These are phyloP conservation scores for Hemibagrus wyckioides DNA, from an alignment of 2,113 vertebrate species.

Conservation along the genomic window DNA sequence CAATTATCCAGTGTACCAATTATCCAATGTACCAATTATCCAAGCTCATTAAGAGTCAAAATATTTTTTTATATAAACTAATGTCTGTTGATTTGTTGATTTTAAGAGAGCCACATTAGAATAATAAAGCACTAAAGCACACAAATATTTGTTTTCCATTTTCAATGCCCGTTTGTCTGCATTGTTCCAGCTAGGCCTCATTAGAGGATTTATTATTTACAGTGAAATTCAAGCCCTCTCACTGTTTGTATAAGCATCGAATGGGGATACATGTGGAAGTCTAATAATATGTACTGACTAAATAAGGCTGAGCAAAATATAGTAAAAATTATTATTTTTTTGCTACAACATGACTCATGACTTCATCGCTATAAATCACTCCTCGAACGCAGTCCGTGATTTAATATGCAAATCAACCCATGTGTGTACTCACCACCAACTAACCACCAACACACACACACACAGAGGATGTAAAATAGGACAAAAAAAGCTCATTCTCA, in stretches of 20 bases:
- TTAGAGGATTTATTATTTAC: neutral
- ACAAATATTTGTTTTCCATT: neutral
- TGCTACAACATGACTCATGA: conserved; percentile 9
- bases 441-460: conserved; percentile 26
- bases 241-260: neutral
- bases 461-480: conserved; percentile 40
- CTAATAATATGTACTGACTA: neutral
- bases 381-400: conserved; percentile 4
- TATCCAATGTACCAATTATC: neutral
- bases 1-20: too few species aligned
- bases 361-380: neutral
- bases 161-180: neutral
- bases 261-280: neutral
- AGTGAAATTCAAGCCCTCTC: neutral
- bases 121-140: neutral
- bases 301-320: neutral
- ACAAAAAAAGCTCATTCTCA: conserved; percentile 55
- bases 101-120: neutral
- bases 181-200: neutral
- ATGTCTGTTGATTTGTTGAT: neutral
- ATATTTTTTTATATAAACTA: neutral
- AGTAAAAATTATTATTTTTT: neutral
- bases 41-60: neutral
- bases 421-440: conserved; percentile 40
- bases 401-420: conserved; percentile 53